These are phyloP conservation scores for Pararge aegeria DNA, from an alignment of 1,140 invertebrate genomes.

Conservation along the genomic window DNA sequence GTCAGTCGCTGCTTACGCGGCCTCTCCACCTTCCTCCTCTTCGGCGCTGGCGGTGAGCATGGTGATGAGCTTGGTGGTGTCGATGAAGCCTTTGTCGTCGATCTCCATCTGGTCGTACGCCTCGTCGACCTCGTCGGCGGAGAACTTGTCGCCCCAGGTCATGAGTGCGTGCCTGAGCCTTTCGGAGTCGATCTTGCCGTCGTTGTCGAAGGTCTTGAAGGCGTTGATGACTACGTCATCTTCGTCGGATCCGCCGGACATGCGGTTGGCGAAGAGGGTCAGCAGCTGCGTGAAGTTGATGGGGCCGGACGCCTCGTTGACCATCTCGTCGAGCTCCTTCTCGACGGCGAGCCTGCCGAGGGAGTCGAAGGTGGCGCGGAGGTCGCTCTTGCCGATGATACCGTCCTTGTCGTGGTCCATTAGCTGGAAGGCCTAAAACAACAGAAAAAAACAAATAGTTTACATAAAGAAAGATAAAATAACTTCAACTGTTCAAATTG, in stretches of 20 bases:
- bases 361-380: conserved; percentile 96
- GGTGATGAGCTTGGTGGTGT: conserved; percentile 92
- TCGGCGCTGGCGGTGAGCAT: conserved; percentile 92
- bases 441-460: conserved; percentile 14
- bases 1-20: conserved; percentile 73
- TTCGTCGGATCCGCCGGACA: conserved; percentile 91
- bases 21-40: conserved; percentile 85
- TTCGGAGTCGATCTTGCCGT: conserved; percentile 93
- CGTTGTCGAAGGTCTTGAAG: conserved; percentile 97
- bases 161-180: conserved; percentile 95
- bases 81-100: conserved; percentile 95
- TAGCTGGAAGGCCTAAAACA: conserved; percentile 93
- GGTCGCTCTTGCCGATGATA: conserved; percentile 97
- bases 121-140: conserved; percentile 94
- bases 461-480: too few species aligned
- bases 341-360: conserved; percentile 94
- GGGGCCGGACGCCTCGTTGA: conserved; percentile 93
- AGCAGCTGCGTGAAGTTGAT: conserved; percentile 98
- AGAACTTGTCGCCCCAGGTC: conserved; percentile 98
- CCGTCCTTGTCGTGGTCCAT: conserved; percentile 99
- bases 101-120: conserved; percentile 97
- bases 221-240: conserved; percentile 96
- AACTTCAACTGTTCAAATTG: too few species aligned
- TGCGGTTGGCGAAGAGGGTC: conserved; percentile 94
- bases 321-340: conserved; percentile 95